Base-by-base conservation (phyloP, 2,888 invertebrate genomes). In the Dasysyrphus tricinctus region DNA sequence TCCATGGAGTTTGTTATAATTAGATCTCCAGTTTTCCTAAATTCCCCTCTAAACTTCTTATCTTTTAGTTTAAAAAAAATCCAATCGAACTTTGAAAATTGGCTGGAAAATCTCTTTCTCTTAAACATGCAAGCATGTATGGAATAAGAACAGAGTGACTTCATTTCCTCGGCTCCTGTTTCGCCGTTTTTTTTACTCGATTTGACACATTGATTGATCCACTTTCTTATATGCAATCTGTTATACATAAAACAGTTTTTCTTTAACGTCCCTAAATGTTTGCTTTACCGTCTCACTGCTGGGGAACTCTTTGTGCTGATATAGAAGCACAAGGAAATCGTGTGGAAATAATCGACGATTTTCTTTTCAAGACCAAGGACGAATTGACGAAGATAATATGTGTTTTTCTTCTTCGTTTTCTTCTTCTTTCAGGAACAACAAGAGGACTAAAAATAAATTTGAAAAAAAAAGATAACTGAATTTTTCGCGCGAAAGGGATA, bases 171-270 rank as follows among this genome's bases (percentile, higher is more conserved):
- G 49, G n/a, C 14, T 19, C 51, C 29, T 42, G 42, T 54, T 82
- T n/a, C n/a, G n/a, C n/a, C 87, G 88, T 85, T 89, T 82, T 88
- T 88, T 88, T 89, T 88, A 89, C 88, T 88, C 89, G 86, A 89
- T 90, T 90, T 90, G 90, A 89, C 89, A 90, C 89, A 88, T 90
- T 90, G 90, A 90, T 90, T 89, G 89, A 90, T 90, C 88, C 88
- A 85, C 88, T 88, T 88, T 80, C 78, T 61, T 72, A 65, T 75
- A 82, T 86, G 82, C 86, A 82, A 86, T 86, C 82, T 65, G 77
- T 82, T 86, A 81, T 81, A 14, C 7, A 81, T 54, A 42, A 42
- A 42, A 42, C 14, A 77, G 73, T 54, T 39, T 72, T 59, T 56
- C 29, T 65, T 16, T 19, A 39, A 59, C 57, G n/a, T 34, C 57